phyloP scores from a whole-genome alignment of 2,113 vertebrate species.

The Eubucco bourcierii region DNA sequence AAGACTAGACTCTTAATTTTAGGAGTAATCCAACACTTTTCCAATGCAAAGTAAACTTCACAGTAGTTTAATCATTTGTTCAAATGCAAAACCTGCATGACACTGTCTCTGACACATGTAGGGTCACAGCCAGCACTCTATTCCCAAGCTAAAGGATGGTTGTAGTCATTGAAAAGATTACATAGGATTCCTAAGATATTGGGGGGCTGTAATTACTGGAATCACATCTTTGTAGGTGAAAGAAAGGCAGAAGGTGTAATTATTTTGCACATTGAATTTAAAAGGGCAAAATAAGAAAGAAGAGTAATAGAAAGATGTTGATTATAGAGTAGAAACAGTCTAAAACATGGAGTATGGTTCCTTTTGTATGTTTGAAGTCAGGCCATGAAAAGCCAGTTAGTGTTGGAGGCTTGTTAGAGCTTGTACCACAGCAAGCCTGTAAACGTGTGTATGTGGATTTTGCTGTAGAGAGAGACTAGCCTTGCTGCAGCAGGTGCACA shows the following conservation, averaged over 20 bases:
- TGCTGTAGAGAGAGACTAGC: neutral
- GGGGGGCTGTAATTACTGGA: conserved; percentile 10
- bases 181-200: neutral
- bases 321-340: conserved; percentile 43
- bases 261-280: neutral
- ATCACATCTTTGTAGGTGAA: neutral
- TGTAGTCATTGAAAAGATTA: neutral
- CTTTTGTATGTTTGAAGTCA: conserved; percentile 22
- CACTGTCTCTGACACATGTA: neutral
- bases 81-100: neutral
- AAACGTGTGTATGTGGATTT: neutral
- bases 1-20: neutral
- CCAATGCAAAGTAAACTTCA: neutral
- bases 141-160: neutral
- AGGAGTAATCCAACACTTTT: neutral
- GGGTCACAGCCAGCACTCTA: neutral
- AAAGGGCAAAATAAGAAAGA: conserved; percentile 4
- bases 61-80: neutral
- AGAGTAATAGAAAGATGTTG: neutral
- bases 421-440: neutral
- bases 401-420: neutral
- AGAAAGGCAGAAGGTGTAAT: neutral
- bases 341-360: neutral
- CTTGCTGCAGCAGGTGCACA: conserved; percentile 18
- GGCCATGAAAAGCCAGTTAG: neutral